A percentile compares a stretch with the other conserved stretches of the same genome.
Evolutionary conservation across 2,888 invertebrate genomes (phyloP).

Genomic region (Imbricaverruca yamaguchii): DNA sequence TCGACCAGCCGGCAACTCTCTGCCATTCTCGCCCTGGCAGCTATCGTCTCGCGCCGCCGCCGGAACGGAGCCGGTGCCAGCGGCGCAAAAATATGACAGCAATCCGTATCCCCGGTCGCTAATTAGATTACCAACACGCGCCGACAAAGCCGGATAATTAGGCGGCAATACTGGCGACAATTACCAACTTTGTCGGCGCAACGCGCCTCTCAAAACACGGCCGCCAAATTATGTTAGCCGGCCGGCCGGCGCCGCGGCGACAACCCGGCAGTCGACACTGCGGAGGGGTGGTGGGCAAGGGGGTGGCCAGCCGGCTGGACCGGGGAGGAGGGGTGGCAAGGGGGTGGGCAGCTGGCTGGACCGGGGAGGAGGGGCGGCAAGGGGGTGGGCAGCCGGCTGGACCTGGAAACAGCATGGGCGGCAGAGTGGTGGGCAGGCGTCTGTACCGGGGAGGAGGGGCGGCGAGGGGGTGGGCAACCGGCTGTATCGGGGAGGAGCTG

Average conservation of each 20-base stretch:
- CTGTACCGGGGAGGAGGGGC: too few relatives aligned
- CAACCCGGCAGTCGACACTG: background rate
- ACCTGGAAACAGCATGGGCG: background rate
- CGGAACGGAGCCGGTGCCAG: background rate
- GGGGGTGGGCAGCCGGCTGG: background rate
- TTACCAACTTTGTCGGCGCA: background rate
- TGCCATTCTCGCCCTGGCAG: background rate
- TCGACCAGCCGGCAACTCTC: too few relatives aligned
- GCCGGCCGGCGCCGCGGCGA: background rate
- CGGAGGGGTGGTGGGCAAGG: too few relatives aligned
- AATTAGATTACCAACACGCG: background rate
- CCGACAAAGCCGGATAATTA: background rate
- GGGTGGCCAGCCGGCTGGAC: too few relatives aligned
- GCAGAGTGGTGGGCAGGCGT: too few relatives aligned
- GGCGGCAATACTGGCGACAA: conserved; percentile 3
- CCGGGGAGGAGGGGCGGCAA: too few relatives aligned
- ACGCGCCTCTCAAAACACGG: background rate
- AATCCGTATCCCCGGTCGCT: background rate
- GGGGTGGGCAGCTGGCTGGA: too few relatives aligned
- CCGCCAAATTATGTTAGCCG: conserved; percentile 3
- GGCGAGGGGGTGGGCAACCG: background rate
- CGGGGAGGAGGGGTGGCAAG: too few relatives aligned
- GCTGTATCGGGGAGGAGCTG: background rate
- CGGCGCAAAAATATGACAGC: background rate
- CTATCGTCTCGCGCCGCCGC: background rate